Conservation (phyloP, 2,113 vertebrate genomes). For the Naja naja region DNA sequence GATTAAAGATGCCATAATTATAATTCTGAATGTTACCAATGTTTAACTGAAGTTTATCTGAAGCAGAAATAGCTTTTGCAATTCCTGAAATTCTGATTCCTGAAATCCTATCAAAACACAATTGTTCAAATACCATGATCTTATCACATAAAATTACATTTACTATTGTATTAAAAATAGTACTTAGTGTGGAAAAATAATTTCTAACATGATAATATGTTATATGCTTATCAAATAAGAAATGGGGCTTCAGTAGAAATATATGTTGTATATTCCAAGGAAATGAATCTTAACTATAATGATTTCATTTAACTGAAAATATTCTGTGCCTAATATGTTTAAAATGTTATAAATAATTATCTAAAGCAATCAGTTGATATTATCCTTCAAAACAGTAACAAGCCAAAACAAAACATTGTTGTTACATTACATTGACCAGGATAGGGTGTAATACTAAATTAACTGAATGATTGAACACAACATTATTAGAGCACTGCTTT, state of each 20-base stretch:
- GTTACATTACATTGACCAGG: neutral
- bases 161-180: neutral
- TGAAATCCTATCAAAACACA: neutral
- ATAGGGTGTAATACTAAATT: neutral
- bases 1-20: neutral
- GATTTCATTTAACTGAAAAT: neutral
- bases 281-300: neutral
- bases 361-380: neutral
- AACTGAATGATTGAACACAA: neutral
- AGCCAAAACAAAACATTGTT: neutral
- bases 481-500: neutral
- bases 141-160: neutral
- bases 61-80: neutral
- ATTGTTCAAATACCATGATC: neutral
- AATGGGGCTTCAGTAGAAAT: neutral
- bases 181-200: neutral
- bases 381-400: neutral
- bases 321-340: neutral
- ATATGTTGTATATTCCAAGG: neutral
- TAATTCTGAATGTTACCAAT: neutral
- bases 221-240: neutral
- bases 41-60: neutral
- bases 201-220: neutral
- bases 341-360: neutral
- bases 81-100: neutral